Conservation (phyloP, 2,888 invertebrate species). For the Nebria salina region DNA sequence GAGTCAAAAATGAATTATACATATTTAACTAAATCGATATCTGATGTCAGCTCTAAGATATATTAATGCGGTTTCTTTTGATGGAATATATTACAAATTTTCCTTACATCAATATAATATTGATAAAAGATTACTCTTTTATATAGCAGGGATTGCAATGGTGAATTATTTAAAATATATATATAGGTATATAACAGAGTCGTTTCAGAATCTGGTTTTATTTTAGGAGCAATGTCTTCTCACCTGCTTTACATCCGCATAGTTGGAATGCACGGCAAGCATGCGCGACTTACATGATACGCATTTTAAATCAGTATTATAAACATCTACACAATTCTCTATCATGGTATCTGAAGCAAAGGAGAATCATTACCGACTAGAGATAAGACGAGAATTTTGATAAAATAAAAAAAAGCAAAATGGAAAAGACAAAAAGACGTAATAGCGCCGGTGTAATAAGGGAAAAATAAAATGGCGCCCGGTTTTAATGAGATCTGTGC, state of each 20-base stretch:
- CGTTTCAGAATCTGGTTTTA: not conserved
- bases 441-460: not conserved
- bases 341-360: not conserved
- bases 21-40: no score
- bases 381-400: conserved; percentile 5
- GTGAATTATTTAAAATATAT: not conserved
- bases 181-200: not conserved
- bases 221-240: not conserved
- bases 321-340: not conserved
- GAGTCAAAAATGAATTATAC: no score
- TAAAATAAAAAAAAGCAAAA: not conserved
- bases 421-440: not conserved
- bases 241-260: not conserved
- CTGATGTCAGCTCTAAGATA: no score
- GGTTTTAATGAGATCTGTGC: conserved; percentile 11
- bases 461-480: conserved; percentile 1
- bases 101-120: not conserved
- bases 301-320: conserved; percentile 11
- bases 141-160: not conserved
- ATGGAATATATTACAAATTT: no score
- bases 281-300: conserved; percentile 2
- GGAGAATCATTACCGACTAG: not conserved
- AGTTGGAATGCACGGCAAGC: conserved; percentile 3
- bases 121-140: no score
- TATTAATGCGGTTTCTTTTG: no score